Conservation (phyloP, 2,113 vertebrate species). For the Sitta europaea region DNA sequence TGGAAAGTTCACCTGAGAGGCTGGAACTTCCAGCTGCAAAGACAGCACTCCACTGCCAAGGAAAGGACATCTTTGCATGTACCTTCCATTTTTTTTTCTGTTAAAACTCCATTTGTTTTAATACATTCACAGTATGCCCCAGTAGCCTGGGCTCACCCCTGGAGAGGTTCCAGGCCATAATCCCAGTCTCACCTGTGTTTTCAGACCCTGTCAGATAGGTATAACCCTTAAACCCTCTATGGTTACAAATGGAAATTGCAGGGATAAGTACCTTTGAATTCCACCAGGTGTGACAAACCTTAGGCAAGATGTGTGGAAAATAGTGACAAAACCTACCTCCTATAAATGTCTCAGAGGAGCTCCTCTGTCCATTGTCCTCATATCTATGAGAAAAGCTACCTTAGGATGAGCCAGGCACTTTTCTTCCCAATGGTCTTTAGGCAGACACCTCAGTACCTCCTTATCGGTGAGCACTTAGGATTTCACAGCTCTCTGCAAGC, state of each 20-base stretch:
- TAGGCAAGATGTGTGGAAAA: neutral
- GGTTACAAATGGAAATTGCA: neutral
- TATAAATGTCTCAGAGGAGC: neutral
- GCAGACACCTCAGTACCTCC: rapidly evolving
- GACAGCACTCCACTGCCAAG: neutral
- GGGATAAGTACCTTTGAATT: neutral
- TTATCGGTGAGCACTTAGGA: rapidly evolving
- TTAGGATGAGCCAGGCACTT: neutral
- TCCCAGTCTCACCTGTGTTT: neutral
- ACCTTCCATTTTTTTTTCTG: neutral
- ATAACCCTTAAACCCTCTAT: neutral
- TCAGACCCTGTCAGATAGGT: neutral
- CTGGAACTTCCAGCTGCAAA: neutral
- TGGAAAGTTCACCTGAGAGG: neutral
- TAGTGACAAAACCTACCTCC: neutral
- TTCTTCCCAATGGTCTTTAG: neutral
- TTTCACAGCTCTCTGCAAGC: neutral
- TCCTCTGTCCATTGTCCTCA: neutral
- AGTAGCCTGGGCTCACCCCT: neutral
- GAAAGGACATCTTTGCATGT: neutral
- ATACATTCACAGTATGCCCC: too few relatives aligned
- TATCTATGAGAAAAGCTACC: neutral
- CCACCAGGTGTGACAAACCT: neutral
- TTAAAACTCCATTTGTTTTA: neutral
- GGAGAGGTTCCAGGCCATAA: neutral